phyloP scores from a whole-genome alignment of 2,113 vertebrate genomes.

The Centropristis striata region DNA sequence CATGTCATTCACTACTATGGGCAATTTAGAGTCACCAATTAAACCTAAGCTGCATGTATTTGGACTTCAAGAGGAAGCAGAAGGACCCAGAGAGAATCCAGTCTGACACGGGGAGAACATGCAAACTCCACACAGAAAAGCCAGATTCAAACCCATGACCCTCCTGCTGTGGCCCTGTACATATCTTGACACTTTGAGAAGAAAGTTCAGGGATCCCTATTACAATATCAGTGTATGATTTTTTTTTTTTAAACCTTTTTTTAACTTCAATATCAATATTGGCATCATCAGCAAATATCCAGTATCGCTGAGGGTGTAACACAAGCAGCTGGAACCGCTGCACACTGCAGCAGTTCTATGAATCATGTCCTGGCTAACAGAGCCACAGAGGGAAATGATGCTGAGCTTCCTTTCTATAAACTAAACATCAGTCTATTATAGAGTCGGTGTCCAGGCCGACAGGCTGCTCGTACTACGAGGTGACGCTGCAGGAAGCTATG shows the following conservation, averaged over 20 bases:
- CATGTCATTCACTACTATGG: no score
- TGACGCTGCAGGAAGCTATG: slow-evolving; percentile 48
- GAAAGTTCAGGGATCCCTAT: no score
- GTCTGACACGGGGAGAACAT: no score
- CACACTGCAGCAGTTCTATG: slow-evolving; percentile 17
- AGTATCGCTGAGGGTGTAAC: slow-evolving; percentile 25
- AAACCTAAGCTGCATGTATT: no score
- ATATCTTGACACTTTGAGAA: no score
- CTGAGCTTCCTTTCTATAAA: slow-evolving; percentile 29
- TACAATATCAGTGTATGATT: background rate
- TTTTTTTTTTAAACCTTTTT: background rate
- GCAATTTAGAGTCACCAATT: no score
- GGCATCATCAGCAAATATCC: background rate
- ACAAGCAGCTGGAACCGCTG: slow-evolving; percentile 16
- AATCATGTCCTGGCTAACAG: slow-evolving; percentile 35
- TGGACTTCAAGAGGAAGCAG: no score
- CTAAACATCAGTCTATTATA: slow-evolving; percentile 42
- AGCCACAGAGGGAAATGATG: slow-evolving; percentile 27
- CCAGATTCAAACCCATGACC: no score
- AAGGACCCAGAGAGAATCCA: no score
- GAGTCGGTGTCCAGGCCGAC: slow-evolving; percentile 21
- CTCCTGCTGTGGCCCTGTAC: no score
- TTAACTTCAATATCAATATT: background rate
- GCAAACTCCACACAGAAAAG: no score
- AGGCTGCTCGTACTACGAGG: slow-evolving; percentile 13